Evolutionary conservation across 2,797 vertebrate species (phyloP).

Genomic region (Eremophila alpestris): DNA sequence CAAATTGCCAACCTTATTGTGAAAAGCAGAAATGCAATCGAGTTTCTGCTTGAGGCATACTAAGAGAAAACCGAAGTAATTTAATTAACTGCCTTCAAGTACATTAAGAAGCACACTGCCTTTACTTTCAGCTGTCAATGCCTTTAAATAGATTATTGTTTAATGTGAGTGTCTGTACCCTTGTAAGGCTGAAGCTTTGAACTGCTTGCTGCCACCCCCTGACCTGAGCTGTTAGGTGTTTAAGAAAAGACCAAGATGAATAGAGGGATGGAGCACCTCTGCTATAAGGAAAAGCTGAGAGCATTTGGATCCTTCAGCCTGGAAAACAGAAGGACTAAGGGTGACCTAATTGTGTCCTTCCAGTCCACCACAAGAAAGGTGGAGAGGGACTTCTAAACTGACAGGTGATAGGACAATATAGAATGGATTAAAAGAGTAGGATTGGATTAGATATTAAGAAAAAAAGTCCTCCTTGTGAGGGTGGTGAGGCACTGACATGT

Average conservation of each 20-base stretch:
- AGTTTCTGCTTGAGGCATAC: slow-evolving; percentile 71
- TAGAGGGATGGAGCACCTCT: not conserved
- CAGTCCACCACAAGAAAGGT: not conserved
- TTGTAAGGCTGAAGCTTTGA: not conserved
- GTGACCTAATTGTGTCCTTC: not conserved
- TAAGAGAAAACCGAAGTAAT: slow-evolving; percentile 68
- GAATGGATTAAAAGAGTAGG: not conserved
- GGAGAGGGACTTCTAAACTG: not conserved
- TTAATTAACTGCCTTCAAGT: slow-evolving; percentile 76
- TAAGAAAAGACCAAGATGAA: not conserved
- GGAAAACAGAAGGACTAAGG: not conserved
- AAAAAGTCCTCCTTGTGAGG: not conserved
- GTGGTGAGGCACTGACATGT: not conserved
- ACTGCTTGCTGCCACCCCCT: not conserved
- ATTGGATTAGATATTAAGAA: not conserved
- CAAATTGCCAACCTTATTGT: slow-evolving; percentile 77
- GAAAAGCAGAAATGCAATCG: slow-evolving; percentile 75
- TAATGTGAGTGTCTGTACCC: not conserved
- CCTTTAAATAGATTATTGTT: slow-evolving; percentile 53
- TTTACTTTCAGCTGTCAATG: slow-evolving; percentile 35
- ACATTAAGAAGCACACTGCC: slow-evolving; percentile 48
- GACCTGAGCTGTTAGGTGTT: not conserved
- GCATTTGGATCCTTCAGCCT: not conserved
- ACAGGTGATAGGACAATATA: not conserved
- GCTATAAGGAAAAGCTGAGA: not conserved